A percentile compares a stretch with the other conserved stretches of the same genome.
Conservation (phyloP, 2,888 invertebrate genomes). For the Heliconius ethilla region DNA sequence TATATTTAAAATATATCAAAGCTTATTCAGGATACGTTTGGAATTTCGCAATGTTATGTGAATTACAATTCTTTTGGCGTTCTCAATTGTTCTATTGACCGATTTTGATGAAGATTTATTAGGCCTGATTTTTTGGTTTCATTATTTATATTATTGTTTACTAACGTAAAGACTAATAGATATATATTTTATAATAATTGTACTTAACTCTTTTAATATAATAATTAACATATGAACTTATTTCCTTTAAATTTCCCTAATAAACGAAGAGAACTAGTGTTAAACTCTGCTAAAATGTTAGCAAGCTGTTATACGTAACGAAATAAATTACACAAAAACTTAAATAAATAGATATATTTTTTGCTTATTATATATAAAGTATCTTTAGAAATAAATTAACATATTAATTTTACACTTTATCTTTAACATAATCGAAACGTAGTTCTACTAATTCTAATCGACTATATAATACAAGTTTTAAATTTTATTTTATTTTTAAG, state of each 20-base stretch:
- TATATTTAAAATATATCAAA: background rate
- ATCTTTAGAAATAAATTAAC: background rate
- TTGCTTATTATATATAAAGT: background rate
- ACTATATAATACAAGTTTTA: too few relatives aligned
- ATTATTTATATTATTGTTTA: background rate
- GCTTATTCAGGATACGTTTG: background rate
- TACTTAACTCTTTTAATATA: too few relatives aligned
- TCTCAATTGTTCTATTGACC: slow-evolving; percentile 9
- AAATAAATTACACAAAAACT: background rate
- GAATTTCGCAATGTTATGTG: background rate
- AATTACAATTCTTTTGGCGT: slow-evolving; percentile 6
- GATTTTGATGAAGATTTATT: background rate
- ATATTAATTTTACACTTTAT: background rate
- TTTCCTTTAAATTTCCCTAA: too few relatives aligned
- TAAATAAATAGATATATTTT: background rate
- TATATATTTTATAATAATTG: too few relatives aligned
- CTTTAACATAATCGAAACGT: too few relatives aligned
- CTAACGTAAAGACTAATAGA: background rate
- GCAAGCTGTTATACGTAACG: too few relatives aligned
- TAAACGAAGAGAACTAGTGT: too few relatives aligned
- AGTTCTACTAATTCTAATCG: too few relatives aligned
- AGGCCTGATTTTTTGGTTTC: background rate
- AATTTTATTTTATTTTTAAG: too few relatives aligned
- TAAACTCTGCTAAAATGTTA: too few relatives aligned
- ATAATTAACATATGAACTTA: too few relatives aligned